Base-by-base conservation (phyloP, 30 jellyfish, hydroid and myxozoan genomes). In the Aurelia sp. region DNA sequence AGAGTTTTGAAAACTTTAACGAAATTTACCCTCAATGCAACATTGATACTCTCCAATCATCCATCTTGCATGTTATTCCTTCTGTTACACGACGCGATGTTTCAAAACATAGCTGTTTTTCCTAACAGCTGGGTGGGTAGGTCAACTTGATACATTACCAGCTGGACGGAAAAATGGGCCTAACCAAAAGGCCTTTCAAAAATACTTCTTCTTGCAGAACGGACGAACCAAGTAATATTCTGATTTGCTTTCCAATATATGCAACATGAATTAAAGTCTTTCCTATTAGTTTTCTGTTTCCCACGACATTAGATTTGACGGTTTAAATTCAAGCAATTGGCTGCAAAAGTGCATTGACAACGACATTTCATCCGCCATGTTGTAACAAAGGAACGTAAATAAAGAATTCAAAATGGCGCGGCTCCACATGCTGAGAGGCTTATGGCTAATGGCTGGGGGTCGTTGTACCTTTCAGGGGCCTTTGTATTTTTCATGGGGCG, bases 331-430 rank as follows among this genome's bases (percentile, higher is more conserved):
- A 44, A 44, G 55, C 55, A 44, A 44, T 44, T 44, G 55, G 55
- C 55, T 44, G 55, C 55, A 44, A 44, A 44, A 44, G 55, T 44
- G 55, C 55, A 44, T 13, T 44, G 3, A 44, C 55, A 44, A 44
- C 55, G 55, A 44, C 55, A 44, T 44, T 22, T 59, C 78, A 66
- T 74, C 87, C 87, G 63, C 63, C 31, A 58, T 76, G 87, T 59
- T 21, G 82, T 55, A 76, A 76, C 87, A 76, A 76, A 58, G 87
- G 19, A 76, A 24, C 69, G 67, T 76, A 76, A 76, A 76, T 76
- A 76, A 76, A 76, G 63, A 76, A 76, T 76, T 76, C 87, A 76
- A 76, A 76, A 76, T 76, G 87, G 87, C 87, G 87, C 87, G 60
- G 41, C 44, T 58, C 87, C 87, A 76, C 87, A 76, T 76, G 87